phyloP scores from a whole-genome alignment of 1,140 invertebrate genomes.

The Heliconius nattereri region DNA sequence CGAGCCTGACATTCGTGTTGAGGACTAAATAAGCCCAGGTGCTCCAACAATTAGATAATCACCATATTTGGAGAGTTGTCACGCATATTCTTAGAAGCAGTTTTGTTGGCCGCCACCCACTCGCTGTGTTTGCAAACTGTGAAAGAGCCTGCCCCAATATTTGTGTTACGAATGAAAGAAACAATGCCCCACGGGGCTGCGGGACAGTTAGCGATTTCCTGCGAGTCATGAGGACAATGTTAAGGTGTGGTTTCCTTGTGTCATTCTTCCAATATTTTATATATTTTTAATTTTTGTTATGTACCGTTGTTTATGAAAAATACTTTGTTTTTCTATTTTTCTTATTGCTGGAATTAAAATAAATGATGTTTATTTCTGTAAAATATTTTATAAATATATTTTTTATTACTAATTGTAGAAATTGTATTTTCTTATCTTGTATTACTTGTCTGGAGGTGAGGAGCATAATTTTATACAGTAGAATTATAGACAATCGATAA shows the following conservation, averaged over 20 bases:
- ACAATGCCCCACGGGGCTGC: constrained; percentile 68
- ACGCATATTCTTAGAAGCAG: constrained; percentile 65
- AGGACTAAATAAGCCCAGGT: constrained; percentile 77
- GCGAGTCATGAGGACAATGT: constrained; percentile 55
- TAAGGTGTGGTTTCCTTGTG: constrained; percentile 49
- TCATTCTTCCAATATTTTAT: background rate
- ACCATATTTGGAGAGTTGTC: constrained; percentile 77
- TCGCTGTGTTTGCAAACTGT: constrained; percentile 74
- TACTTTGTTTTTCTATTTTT: too few relatives aligned
- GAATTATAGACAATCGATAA: background rate
- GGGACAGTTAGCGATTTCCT: constrained; percentile 72
- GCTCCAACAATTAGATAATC: constrained; percentile 77
- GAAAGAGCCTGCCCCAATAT: constrained; percentile 71
- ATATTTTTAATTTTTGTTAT: too few relatives aligned
- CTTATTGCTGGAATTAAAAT: too few relatives aligned
- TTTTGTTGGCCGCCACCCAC: constrained; percentile 75
- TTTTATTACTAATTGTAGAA: too few relatives aligned
- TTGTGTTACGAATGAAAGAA: constrained; percentile 76
- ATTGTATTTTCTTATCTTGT: too few relatives aligned
- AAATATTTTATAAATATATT: too few relatives aligned
- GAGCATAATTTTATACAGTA: too few relatives aligned
- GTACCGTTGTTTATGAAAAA: too few relatives aligned
- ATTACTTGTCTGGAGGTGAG: too few relatives aligned
- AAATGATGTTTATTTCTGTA: too few relatives aligned
- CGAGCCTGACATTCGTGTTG: constrained; percentile 64